Conservation (phyloP, 2,113 vertebrate species). For the Acrocephalus arundinaceus region DNA sequence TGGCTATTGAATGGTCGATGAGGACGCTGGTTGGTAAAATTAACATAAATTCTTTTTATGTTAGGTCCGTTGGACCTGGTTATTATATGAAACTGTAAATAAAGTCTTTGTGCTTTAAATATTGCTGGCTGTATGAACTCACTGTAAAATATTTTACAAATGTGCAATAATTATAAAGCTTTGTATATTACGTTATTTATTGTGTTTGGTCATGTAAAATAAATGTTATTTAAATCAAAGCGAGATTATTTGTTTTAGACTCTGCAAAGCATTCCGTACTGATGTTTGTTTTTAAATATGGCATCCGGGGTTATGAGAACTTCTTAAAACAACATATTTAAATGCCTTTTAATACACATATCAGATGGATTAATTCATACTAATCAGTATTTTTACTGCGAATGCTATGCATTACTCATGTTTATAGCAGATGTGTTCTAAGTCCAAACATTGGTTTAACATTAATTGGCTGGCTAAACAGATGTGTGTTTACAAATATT, state of each 20-base stretch:
- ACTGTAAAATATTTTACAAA: conserved; percentile 99
- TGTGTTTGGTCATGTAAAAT: conserved; percentile 99
- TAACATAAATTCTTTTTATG: conserved; percentile 85
- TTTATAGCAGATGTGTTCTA: conserved; percentile 77
- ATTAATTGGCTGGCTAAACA: conserved; percentile 80
- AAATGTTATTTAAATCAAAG: conserved; percentile 93
- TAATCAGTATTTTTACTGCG: conserved; percentile 80
- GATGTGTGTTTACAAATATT: conserved; percentile 72
- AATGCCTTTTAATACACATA: conserved; percentile 78
- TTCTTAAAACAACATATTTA: conserved; percentile 81
- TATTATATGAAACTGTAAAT: conserved; percentile 93
- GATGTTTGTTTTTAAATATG: conserved; percentile 78
- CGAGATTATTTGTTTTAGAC: conserved; percentile 77
- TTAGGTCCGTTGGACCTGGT: conserved; percentile 88
- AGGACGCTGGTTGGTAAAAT: conserved; percentile 87
- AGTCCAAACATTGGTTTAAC: conserved; percentile 81
- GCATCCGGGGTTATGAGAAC: conserved; percentile 76
- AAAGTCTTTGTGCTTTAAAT: conserved; percentile 97
- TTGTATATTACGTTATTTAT: conserved; percentile 99
- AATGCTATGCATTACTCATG: conserved; percentile 79
- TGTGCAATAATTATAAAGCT: conserved; percentile 98
- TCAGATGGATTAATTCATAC: conserved; percentile 80
- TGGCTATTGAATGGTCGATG: conserved; percentile 76
- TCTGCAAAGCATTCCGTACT: conserved; percentile 70
- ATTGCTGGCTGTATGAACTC: conserved; percentile 96